Conservation (phyloP, 1,140 invertebrate species). For the Megalonaias nervosa region DNA sequence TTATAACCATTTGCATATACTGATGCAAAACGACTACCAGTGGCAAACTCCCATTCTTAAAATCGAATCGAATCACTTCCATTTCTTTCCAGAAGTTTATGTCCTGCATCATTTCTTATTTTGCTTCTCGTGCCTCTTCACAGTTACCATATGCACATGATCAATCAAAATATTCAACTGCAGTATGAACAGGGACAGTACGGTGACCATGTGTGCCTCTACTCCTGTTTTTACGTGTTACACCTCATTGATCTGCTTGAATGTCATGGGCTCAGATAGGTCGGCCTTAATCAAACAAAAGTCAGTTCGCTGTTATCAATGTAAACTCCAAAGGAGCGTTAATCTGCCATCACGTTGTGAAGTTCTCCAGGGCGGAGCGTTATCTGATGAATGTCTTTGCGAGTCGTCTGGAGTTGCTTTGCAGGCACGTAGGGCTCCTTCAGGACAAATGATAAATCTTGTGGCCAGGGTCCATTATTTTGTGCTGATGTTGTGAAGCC, state of each 20-base stretch:
- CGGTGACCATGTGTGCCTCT: conserved; percentile 12
- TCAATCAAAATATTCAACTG: conserved; percentile 1
- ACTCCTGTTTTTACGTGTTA: conserved; percentile 17
- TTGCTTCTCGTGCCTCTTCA: not conserved
- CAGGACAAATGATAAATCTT: conserved; percentile 3
- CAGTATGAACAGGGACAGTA: conserved; percentile 19
- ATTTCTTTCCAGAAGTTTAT: not conserved
- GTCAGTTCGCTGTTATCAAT: conserved; percentile 25
- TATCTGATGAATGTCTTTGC: not conserved
- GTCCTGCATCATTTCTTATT: not conserved
- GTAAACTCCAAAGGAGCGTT: conserved; percentile 11
- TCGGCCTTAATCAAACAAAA: conserved; percentile 17
- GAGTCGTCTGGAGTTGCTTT: conserved; percentile 10
- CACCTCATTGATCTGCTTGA: conserved; percentile 6
- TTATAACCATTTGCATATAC: conserved; percentile 11
- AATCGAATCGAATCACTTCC: not conserved
- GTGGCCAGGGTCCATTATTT: not conserved
- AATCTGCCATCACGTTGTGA: conserved; percentile 5
- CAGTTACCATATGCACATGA: not conserved
- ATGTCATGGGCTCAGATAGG: conserved; percentile 1
- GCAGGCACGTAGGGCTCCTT: conserved; percentile 13
- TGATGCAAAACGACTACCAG: not conserved
- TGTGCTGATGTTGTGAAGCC: conserved; percentile 4
- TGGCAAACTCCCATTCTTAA: not conserved
- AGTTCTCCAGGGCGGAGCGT: conserved; percentile 10